phyloP scores from a whole-genome alignment of 1,140 invertebrate genomes.

The Macrotrachela quadricornifera region DNA sequence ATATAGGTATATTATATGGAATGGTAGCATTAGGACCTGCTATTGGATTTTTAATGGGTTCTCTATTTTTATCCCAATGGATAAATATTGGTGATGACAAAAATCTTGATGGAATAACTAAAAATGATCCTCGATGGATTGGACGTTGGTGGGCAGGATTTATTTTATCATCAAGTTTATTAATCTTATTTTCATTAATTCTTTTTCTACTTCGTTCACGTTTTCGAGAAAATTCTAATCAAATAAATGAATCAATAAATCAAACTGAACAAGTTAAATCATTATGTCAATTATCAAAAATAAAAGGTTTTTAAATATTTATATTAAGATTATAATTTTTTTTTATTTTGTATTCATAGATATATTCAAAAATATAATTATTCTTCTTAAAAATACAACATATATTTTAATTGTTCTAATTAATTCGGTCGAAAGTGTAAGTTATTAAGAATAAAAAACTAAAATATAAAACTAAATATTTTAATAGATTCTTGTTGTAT shows the following conservation, averaged over 20 bases:
- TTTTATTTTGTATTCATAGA: too few relatives aligned
- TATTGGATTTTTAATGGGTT: neutral
- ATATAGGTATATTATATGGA: too few relatives aligned
- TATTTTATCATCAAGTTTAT: neutral
- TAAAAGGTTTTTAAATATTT: neutral
- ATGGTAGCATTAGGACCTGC: neutral
- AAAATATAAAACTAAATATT: too few relatives aligned
- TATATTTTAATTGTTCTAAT: too few relatives aligned
- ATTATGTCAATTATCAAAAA: neutral
- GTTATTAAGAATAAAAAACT: too few relatives aligned
- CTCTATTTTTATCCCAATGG: conserved; percentile 2
- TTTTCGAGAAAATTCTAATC: neutral
- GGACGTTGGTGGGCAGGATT: conserved; percentile 8
- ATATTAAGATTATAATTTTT: neutral
- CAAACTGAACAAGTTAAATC: neutral
- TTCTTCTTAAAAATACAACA: neutral
- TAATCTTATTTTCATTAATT: neutral
- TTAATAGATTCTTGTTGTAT: neutral
- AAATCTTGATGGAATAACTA: neutral
- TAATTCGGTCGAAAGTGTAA: conserved; percentile 1
- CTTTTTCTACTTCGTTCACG: neutral
- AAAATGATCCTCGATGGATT: conserved; percentile 2
- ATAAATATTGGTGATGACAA: neutral
- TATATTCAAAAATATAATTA: neutral
- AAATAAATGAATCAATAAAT: too few relatives aligned